phyloP scores from a whole-genome alignment of 1,140 invertebrate species.

The Condylostylus longicornis region DNA sequence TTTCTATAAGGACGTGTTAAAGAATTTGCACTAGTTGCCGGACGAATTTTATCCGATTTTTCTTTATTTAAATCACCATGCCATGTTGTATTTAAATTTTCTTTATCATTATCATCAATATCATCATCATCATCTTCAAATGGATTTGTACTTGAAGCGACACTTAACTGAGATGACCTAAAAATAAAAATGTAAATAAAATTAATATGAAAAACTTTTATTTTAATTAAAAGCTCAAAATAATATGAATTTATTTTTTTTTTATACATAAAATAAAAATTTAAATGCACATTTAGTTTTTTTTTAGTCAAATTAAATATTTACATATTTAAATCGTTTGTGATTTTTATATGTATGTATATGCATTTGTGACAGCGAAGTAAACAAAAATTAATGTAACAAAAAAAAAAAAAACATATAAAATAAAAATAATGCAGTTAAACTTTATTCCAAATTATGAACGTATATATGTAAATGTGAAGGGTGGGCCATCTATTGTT shows the following conservation, averaged over 20 bases:
- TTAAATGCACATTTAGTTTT: not conserved
- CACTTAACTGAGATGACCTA: constrained; percentile 35
- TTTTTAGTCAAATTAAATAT: too few relatives aligned
- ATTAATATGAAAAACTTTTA: constrained; percentile 1
- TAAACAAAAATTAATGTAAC: too few relatives aligned
- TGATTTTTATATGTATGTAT: too few relatives aligned
- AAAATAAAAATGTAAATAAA: constrained; percentile 4
- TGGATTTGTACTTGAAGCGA: constrained; percentile 36
- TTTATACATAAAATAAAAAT: not conserved
- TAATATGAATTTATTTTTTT: not conserved
- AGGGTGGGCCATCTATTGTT: too few relatives aligned
- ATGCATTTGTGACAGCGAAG: too few relatives aligned
- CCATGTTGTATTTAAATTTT: not conserved
- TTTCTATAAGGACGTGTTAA: constrained; percentile 34
- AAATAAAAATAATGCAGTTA: too few relatives aligned
- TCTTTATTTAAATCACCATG: not conserved
- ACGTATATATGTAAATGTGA: too few relatives aligned
- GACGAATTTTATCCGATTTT: too few relatives aligned
- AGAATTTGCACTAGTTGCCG: constrained; percentile 17
- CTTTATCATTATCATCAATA: constrained; percentile 2
- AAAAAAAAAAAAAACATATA: too few relatives aligned
- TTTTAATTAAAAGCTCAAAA: constrained; percentile 1
- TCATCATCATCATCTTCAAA: constrained; percentile 35
- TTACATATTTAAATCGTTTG: too few relatives aligned
- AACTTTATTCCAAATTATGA: too few relatives aligned